Evolutionary conservation across 2,888 invertebrate species (phyloP), one percentile per base, ranked within the genome.

Genomic region (Pyrrhosoma nymphula): DNA sequence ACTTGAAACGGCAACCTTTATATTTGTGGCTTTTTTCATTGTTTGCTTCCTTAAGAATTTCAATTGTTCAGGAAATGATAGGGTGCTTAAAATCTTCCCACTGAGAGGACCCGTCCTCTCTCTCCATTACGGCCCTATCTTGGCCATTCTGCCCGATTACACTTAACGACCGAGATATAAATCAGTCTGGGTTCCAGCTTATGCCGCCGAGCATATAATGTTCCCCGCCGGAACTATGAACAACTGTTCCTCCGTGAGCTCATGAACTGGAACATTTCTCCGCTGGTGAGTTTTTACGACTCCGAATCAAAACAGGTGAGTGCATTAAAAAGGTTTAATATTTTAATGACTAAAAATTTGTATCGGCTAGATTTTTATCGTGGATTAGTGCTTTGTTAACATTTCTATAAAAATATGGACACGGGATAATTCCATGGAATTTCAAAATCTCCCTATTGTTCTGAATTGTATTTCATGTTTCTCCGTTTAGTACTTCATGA

Each of bases 111-210:
- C 60, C 60, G 60, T 82, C 35, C 82, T 23, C 26, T 26, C 82
- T 82, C 82, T 82, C 82, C 82, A 82, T 82, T 82, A 82, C 14
- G 82, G 82, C 82, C 82, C 82, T 82, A 82, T 82, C 82, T 82
- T 82, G 82, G 82, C 82, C 82, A 82, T 82, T 82, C 82, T 82
- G 82, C 82, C 35, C 82, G 82, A 82, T 82, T 82, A 82, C 82
- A 82, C 82, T 82, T 82, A 82, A 82, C 82, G 82, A 82, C 82
- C 82, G 35, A 82, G 82, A 82, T 82, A 82, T 82, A 82, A 82
- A 82, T 82, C 82, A 82, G 82, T 82, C 82, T 35, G 82, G 82
- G 82, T 82, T 35, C 35, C 82, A 82, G 82, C 82, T 82, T 82
- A 82, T 82, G 82, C 82, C 82, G 82, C 35, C 82, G 82, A 82